These are phyloP conservation scores for Chelonus formosanus DNA, from an alignment of 2,888 invertebrate species.

Conservation along the genomic window DNA sequence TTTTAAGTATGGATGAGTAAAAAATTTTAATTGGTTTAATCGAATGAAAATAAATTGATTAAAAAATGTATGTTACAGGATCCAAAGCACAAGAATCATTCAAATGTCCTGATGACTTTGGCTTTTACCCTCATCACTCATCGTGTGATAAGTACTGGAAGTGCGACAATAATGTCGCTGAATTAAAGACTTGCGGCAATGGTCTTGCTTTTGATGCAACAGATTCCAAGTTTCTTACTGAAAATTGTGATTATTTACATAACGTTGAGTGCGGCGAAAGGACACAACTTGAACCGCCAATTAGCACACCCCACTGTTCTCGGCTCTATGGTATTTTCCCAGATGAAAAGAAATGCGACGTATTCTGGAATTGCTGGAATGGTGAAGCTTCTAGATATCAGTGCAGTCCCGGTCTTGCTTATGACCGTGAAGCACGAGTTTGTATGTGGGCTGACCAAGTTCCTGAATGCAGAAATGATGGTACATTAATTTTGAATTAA, in stretches of 20 bases:
- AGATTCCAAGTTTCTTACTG: conserved; percentile 89
- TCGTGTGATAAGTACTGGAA: conserved; percentile 97
- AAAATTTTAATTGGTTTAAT: neutral
- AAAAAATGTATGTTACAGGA: conserved; percentile 46
- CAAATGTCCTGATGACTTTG: conserved; percentile 94
- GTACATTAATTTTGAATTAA: conserved; percentile 66
- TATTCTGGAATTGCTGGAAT: conserved; percentile 98
- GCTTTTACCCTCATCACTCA: conserved; percentile 89
- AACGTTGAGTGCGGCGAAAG: conserved; percentile 93
- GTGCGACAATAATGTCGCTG: conserved; percentile 88
- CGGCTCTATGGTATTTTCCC: conserved; percentile 92
- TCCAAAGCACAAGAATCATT: conserved; percentile 80
- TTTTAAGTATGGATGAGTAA: neutral
- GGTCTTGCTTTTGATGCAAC: conserved; percentile 90
- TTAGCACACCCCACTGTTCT: conserved; percentile 83
- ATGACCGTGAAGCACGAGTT: conserved; percentile 90
- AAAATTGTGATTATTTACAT: conserved; percentile 95
- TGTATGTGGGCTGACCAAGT: conserved; percentile 98
- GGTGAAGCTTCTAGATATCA: conserved; percentile 93
- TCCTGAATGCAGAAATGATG: conserved; percentile 89
- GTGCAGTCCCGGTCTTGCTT: conserved; percentile 93
- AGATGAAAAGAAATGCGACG: conserved; percentile 87
- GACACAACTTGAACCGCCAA: conserved; percentile 85
- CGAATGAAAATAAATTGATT: conserved; percentile 2
- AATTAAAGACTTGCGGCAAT: conserved; percentile 92